Percentiles rank a stretch among this genome's conserved stretches.
Conservation (phyloP, 1,140 invertebrate species). For the Hypsibius dujardini region DNA sequence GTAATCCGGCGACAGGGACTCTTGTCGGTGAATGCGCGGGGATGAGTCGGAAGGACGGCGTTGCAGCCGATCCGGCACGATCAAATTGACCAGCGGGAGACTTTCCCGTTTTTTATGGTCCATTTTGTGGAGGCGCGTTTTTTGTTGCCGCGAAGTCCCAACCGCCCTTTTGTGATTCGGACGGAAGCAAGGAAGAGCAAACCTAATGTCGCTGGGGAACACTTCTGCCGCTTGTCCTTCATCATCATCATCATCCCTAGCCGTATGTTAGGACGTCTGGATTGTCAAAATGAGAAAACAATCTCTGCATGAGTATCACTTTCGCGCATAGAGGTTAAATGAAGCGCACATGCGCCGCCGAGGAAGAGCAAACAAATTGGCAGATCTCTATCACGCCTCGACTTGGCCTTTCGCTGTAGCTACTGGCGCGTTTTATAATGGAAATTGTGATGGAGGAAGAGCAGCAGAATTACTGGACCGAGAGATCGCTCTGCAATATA, state of each 20-base stretch:
- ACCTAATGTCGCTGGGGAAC: neutral
- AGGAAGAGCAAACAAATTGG: conserved; percentile 2
- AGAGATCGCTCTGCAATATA: too few relatives aligned
- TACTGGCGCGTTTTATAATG: too few relatives aligned
- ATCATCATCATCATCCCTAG: too few relatives aligned
- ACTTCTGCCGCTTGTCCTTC: too few relatives aligned
- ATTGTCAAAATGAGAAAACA: conserved; percentile 1
- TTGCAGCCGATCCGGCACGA: neutral
- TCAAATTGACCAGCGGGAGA: neutral
- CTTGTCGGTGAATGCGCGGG: too few relatives aligned
- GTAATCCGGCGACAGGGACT: neutral
- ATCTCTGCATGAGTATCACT: too few relatives aligned
- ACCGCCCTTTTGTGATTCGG: too few relatives aligned
- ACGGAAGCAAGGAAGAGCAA: neutral
- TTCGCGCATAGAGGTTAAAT: conserved; percentile 2
- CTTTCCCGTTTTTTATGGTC: neutral
- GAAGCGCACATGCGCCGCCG: neutral
- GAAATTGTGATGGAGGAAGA: too few relatives aligned
- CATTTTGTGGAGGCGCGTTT: neutral
- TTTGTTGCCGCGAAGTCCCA: too few relatives aligned
- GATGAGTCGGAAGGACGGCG: too few relatives aligned
- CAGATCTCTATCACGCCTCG: neutral
- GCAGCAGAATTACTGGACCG: too few relatives aligned
- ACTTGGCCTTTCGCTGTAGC: too few relatives aligned
- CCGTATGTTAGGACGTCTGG: neutral